phyloP scores from a whole-genome alignment of 1,140 invertebrate genomes.

The Pygmarrhopalites habei region DNA sequence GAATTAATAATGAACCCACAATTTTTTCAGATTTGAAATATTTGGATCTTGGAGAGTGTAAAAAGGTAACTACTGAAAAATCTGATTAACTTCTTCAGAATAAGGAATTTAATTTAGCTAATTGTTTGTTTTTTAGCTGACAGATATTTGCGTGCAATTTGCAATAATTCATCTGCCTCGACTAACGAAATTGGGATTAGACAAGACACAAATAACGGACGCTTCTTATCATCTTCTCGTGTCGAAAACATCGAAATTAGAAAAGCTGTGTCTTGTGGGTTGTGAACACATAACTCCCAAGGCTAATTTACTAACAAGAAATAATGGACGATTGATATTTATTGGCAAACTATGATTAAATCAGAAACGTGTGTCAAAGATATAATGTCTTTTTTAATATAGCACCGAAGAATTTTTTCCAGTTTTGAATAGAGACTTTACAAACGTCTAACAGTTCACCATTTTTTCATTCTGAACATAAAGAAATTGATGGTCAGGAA shows the following conservation, averaged over 20 bases:
- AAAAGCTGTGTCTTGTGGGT: slow-evolving; percentile 14
- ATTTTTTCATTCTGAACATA: too few species aligned
- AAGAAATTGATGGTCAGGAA: too few species aligned
- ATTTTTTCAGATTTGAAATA: slow-evolving; percentile 9
- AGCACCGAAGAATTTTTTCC: too few species aligned
- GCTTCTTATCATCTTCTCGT: slow-evolving; percentile 3
- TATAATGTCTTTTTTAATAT: too few species aligned
- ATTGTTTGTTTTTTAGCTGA: too few species aligned
- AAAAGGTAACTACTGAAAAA: too few species aligned
- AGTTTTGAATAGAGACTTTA: too few species aligned
- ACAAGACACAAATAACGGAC: slow-evolving; percentile 21
- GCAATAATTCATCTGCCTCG: slow-evolving; percentile 4
- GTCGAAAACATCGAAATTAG: slow-evolving; percentile 8
- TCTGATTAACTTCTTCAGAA: too few species aligned
- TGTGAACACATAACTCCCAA: slow-evolving; percentile 15
- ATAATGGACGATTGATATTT: slow-evolving; percentile 20
- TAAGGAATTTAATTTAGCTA: too few species aligned
- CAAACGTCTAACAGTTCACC: too few species aligned
- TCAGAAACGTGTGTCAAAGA: too few species aligned
- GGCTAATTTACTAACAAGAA: background rate
- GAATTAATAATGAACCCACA: too few species aligned
- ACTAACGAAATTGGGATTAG: slow-evolving; percentile 2
- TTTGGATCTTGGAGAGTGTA: slow-evolving; percentile 8
- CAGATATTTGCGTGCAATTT: slow-evolving; percentile 9
- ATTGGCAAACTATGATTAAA: slow-evolving; percentile 19